Base-by-base conservation (phyloP, 1,140 invertebrate genomes). In the Trichomalopsis sarcophagae region DNA sequence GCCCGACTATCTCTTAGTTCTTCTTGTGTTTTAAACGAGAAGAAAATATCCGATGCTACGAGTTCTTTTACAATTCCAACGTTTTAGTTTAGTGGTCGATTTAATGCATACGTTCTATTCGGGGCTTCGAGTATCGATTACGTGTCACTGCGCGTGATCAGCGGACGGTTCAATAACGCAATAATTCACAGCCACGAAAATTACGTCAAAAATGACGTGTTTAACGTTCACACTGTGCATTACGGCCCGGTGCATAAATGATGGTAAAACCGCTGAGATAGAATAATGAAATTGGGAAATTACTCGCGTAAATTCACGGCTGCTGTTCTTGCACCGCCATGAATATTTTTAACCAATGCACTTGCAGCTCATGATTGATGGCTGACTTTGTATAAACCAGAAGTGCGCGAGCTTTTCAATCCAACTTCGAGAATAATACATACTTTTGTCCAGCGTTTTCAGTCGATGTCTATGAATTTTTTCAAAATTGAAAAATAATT, bases 311-410 rank as follows among this genome's bases (percentile, higher is more conserved):
- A 74, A 74, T 33, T 82, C 4, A 27, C 30, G 0, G 14, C 62
- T 10, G 44, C 14, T 21, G 21, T 9, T 14, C 10, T 23, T 69
- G 11, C 40, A 27, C 21, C 55, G 13, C 27, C 33, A 83, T 76
- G 17, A 83, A 83, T 84, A 78, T 84, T 80, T 62, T 81, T 74
- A 80, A 82, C 30, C 40, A 75, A 81, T 81, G 71, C 73, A 76
- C 55, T 69, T 81, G 17, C 0, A 77, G n/a, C 73, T 79, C 50
- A 66, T 66, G 50, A 36, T 84, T 71, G n/a, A 71, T 78, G 77
- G 17, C 14, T 10, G 40, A 10, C 13, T 83, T 62, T 77, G 55
- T 27, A 86, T 76, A 55, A 86, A 50, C 30, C n/a, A 73, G 21
- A 27, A 30, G 47, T 27, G 27, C 11, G n/a, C 13, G 0, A n/a